Evolutionary conservation across 2,113 vertebrate species (phyloP).

Genomic region (Trematocara nigrifrons): DNA sequence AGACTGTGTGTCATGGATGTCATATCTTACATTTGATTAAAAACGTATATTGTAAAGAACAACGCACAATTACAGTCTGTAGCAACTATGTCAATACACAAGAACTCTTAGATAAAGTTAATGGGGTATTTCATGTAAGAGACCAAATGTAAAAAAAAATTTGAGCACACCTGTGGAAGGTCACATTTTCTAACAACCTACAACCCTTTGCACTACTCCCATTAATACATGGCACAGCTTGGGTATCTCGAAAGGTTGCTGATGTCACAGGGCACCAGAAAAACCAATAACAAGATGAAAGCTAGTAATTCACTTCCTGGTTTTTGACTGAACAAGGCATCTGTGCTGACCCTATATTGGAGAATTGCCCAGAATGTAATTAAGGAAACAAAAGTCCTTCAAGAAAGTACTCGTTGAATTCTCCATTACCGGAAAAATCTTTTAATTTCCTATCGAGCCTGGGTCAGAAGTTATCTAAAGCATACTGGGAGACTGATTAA

Average conservation of each 20-base stretch:
- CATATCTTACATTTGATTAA: background rate
- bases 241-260: background rate
- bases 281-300: slow-evolving; percentile 15
- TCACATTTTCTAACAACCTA: background rate
- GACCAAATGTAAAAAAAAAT: background rate
- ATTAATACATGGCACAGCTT: background rate
- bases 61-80: background rate
- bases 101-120: background rate
- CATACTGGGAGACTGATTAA: slow-evolving; percentile 51
- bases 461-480: slow-evolving; percentile 64
- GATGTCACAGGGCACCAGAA: slow-evolving; percentile 7
- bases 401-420: slow-evolving; percentile 36
- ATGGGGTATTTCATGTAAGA: background rate
- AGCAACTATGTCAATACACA: background rate
- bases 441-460: slow-evolving; percentile 50
- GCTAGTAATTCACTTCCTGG: slow-evolving; percentile 15
- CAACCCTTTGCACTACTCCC: background rate
- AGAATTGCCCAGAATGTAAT: slow-evolving; percentile 38
- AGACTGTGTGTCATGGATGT: background rate
- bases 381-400: slow-evolving; percentile 46
- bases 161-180: background rate
- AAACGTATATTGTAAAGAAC: background rate
- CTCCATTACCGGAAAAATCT: slow-evolving; percentile 5
- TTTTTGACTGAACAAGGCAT: slow-evolving; percentile 15
- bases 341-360: slow-evolving; percentile 12